These are phyloP conservation scores for Glossosoma conforme DNA, from an alignment of 1,140 invertebrate genomes.

Conservation along the genomic window DNA sequence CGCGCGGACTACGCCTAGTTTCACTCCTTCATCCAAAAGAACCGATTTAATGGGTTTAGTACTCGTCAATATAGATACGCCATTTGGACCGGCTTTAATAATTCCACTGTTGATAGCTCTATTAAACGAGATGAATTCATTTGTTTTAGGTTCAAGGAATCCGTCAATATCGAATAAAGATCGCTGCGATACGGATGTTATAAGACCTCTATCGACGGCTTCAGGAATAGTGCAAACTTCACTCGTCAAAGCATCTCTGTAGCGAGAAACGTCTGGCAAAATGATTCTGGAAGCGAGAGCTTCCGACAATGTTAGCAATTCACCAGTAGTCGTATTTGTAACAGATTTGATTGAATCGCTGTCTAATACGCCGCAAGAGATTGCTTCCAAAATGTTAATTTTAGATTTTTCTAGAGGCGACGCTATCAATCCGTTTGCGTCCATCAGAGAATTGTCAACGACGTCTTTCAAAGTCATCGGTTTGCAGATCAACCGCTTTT, in stretches of 20 bases:
- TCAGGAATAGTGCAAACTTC: conserved; percentile 70
- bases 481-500: conserved; percentile 74
- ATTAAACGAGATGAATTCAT: conserved; percentile 82
- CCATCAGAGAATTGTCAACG: conserved; percentile 73
- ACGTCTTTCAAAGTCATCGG: conserved; percentile 88
- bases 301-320: conserved; percentile 78
- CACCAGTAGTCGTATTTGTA: conserved; percentile 69
- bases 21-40: conserved; percentile 63
- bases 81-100: conserved; percentile 69
- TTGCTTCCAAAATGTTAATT: conserved; percentile 76
- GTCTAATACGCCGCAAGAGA: conserved; percentile 81
- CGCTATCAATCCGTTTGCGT: conserved; percentile 70
- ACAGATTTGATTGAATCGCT: conserved; percentile 76
- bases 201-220: conserved; percentile 80
- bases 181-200: conserved; percentile 81
- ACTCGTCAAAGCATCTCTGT: conserved; percentile 65
- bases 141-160: conserved; percentile 77
- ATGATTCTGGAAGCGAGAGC: conserved; percentile 77
- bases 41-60: conserved; percentile 64
- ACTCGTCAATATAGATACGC: conserved; percentile 69
- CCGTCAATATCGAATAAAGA: conserved; percentile 90
- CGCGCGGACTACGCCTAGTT: conserved; percentile 61
- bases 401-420: conserved; percentile 73
- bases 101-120: conserved; percentile 75
- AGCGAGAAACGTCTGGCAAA: conserved; percentile 64